Evolutionary conservation across 2,113 vertebrate genomes (phyloP).

Genomic region (Varanus komodoensis): DNA sequence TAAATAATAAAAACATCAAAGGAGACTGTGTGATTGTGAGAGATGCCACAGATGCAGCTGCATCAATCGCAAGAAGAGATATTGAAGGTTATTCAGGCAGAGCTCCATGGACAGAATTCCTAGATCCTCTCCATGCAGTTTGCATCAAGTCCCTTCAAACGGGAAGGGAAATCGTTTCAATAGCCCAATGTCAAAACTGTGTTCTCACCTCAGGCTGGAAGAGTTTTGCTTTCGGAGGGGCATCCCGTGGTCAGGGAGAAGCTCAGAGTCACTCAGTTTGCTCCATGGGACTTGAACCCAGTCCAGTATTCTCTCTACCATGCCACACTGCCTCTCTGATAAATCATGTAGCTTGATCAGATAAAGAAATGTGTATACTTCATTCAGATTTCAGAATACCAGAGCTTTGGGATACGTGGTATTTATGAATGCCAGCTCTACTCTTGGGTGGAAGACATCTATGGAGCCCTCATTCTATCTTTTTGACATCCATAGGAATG

Average conservation of each 20-base stretch:
- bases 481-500: not conserved
- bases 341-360: not conserved
- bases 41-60: constrained; percentile 14
- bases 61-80: constrained; percentile 17
- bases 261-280: too few species aligned
- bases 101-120: constrained; percentile 15
- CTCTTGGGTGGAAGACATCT: not conserved
- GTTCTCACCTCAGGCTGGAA: not conserved
- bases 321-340: too few species aligned
- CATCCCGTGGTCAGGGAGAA: too few species aligned
- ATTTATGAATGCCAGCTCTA: not conserved
- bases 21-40: not conserved
- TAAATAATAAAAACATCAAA: constrained; percentile 18
- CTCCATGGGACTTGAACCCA: too few species aligned
- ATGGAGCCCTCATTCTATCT: not conserved
- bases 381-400: not conserved
- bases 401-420: not conserved
- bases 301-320: too few species aligned
- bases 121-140: not conserved
- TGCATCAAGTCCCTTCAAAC: constrained; percentile 14
- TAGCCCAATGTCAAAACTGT: not conserved
- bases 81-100: constrained; percentile 21
- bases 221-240: not conserved
- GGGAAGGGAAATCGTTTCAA: constrained; percentile 14
- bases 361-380: not conserved